phyloP scores from a whole-genome alignment of 1,140 invertebrate genomes.

The Drosophila bifasciata region DNA sequence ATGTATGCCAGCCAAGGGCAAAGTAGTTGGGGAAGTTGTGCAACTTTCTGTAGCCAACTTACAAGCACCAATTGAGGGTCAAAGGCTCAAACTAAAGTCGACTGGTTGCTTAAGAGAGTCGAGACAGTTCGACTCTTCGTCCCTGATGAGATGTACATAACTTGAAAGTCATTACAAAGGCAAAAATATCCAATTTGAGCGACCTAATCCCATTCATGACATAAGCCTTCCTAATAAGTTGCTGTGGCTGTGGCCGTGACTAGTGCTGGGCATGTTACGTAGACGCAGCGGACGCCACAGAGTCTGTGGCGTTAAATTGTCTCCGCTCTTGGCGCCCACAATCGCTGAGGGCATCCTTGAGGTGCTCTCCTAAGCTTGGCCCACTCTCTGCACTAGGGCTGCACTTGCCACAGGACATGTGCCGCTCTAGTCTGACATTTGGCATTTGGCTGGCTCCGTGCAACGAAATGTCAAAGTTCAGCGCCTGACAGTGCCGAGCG shows the following conservation, averaged over 20 bases:
- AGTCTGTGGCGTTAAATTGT: constrained; percentile 37
- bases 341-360: constrained; percentile 5
- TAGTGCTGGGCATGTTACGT: constrained; percentile 48
- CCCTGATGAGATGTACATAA: constrained; percentile 54
- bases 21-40: constrained; percentile 1
- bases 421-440: constrained; percentile 51
- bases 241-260: constrained; percentile 12
- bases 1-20: constrained; percentile 11
- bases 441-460: constrained; percentile 49
- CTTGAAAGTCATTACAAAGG: constrained; percentile 55
- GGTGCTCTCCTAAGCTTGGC: background rate
- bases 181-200: constrained; percentile 17
- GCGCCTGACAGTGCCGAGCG: constrained; percentile 23
- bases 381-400: constrained; percentile 28
- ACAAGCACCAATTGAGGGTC: constrained; percentile 7
- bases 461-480: constrained; percentile 71
- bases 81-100: too few relatives aligned
- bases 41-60: constrained; percentile 37
- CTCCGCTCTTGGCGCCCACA: constrained; percentile 15
- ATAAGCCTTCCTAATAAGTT: constrained; percentile 41
- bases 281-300: constrained; percentile 59
- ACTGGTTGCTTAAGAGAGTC: background rate
- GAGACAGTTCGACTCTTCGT: constrained; percentile 1
- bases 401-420: constrained; percentile 18
- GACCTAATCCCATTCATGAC: constrained; percentile 20